Percentiles rank a stretch among this genome's conserved stretches.
phyloP scores from a whole-genome alignment of 2,113 vertebrate species.

The Datnioides undecimradiatus region DNA sequence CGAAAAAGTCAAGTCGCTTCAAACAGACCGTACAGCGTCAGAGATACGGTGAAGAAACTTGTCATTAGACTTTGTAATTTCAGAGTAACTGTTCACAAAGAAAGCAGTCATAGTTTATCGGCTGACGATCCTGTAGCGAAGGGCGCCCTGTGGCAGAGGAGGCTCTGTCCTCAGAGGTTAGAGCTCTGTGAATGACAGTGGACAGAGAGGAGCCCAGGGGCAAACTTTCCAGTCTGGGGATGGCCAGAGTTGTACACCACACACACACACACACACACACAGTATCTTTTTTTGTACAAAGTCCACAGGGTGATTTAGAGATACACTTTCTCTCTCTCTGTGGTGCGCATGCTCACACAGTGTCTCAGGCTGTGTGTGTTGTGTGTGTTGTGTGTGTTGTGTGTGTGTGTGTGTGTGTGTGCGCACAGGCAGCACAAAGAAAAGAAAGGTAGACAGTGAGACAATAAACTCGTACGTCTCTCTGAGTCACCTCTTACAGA shows the following conservation, averaged over 20 bases:
- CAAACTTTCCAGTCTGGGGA: slow-evolving; percentile 44
- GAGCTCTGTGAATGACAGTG: slow-evolving; percentile 57
- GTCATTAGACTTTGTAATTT: slow-evolving; percentile 6
- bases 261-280: slow-evolving; percentile 2
- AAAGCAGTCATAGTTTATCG: slow-evolving; percentile 42
- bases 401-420: background rate
- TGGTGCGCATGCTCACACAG: slow-evolving; percentile 16
- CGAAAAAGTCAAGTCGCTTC: too few species aligned
- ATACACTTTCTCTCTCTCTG: slow-evolving; percentile 20
- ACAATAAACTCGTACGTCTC: slow-evolving; percentile 42
- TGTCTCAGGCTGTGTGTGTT: slow-evolving; percentile 17
- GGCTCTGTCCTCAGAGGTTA: slow-evolving; percentile 48
- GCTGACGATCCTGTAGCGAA: slow-evolving; percentile 25
- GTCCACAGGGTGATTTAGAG: slow-evolving; percentile 44
- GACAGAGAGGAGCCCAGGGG: slow-evolving; percentile 49
- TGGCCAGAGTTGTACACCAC: slow-evolving; percentile 22
- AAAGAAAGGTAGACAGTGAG: slow-evolving; percentile 28
- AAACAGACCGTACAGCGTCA: too few species aligned
- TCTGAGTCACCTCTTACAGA: slow-evolving; percentile 66
- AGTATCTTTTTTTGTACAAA: background rate
- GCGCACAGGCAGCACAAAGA: slow-evolving; percentile 45
- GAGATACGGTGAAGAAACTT: background rate
- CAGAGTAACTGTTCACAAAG: slow-evolving; percentile 25
- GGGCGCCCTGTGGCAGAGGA: slow-evolving; percentile 13
- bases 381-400: background rate